phyloP scores from a whole-genome alignment of 2,888 invertebrate genomes.

The Chalcosyrphus nemorum region DNA sequence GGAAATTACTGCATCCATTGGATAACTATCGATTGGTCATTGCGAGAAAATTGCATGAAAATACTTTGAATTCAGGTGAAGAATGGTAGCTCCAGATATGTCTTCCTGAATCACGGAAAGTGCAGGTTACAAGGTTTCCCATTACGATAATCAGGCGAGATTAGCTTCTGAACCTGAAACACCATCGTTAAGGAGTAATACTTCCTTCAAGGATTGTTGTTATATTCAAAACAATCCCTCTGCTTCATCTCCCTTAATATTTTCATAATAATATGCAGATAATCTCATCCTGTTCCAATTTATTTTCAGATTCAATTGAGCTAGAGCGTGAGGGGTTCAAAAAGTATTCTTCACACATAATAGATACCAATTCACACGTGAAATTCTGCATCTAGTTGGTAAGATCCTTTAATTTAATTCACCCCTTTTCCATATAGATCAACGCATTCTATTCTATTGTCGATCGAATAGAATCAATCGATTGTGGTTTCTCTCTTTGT shows the following conservation, averaged over 20 bases:
- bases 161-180: too few relatives aligned
- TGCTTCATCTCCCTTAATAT: neutral
- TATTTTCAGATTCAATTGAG: neutral
- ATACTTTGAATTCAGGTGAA: constrained; percentile 24
- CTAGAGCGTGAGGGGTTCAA: neutral
- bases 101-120: constrained; percentile 19
- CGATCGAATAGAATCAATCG: constrained; percentile 7
- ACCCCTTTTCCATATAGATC: neutral
- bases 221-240: too few relatives aligned
- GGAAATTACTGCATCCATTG: constrained; percentile 47
- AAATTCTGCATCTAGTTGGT: neutral
- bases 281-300: neutral
- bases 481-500: neutral
- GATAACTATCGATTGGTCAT: constrained; percentile 62
- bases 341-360: neutral
- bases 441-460: neutral
- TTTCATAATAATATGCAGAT: neutral
- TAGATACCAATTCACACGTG: neutral
- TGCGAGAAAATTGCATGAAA: constrained; percentile 50
- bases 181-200: too few relatives aligned
- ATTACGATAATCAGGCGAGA: neutral
- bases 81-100: constrained; percentile 13
- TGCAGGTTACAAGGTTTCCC: neutral
- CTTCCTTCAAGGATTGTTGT: too few relatives aligned
- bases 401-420: neutral